Base-by-base conservation (phyloP, 2,888 invertebrate species). In the Drosophila histrio region DNA sequence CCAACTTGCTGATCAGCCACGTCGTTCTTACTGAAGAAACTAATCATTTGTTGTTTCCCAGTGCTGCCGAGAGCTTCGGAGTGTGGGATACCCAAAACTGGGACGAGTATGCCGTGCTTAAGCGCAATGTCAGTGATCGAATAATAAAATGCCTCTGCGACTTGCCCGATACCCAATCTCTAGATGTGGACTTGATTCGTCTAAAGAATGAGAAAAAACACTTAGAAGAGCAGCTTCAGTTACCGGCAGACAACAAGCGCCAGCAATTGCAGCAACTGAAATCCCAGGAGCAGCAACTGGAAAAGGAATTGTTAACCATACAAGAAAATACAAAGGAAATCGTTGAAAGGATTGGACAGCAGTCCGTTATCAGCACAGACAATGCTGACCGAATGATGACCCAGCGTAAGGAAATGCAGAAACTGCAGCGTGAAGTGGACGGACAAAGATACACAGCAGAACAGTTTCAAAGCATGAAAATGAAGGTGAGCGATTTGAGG, bases 41-140 rank as follows among this genome's bases (percentile, higher is more conserved):
- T 24, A 71, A 86, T 60, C 67, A 72, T 47, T 26, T 85, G 34
- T 28, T 90, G 15, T 67, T 89, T 7, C 52, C 38, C 0, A 77
- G 82, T 43, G 78, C 86, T 0, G 85, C 83, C n/a, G 84, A 87
- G 2, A 89, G 89, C 2, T 91, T 91, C 52, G 57, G 57, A 4
- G 44, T 90, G 21, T 91, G 91, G 91, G 89, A 91, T 43, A 89
- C 88, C 8, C 77, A 87, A 3, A 74, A 78, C 3, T 71, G 77
- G 32, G 83, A 89, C 0, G 91, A 91, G 39, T 87, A 87, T 22
- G 59, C 67, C 3, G 67, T 65, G 6, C 34, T 90, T 3, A 80
- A 90, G 59, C 53, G 70, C 2, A 57, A 72, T 2, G 80, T 84
- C 1, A 65, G 87, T 8, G 85, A 91, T 54, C 57, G 62, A 17